Evolutionary conservation across 2,888 invertebrate species (phyloP), one percentile per base, ranked within the genome.

Genomic region (Pegoplata infirma): DNA sequence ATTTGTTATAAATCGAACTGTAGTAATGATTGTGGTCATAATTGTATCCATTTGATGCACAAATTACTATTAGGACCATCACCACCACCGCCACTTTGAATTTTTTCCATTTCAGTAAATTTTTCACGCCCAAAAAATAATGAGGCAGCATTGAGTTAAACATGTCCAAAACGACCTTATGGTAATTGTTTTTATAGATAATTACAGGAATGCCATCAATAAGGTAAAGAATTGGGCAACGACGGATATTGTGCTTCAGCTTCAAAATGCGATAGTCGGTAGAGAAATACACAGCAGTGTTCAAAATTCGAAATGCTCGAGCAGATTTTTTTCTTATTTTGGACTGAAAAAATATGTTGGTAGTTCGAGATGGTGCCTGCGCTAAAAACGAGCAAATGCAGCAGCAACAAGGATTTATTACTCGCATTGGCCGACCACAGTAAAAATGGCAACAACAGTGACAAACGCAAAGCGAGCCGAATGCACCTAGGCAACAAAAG

Each of bases 11-110:
- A 1, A 64, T 19, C n/a, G 72, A 67, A 28, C 51, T 66, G 7
- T 72, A 36, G 32, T 51, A 40, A 17, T 67, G 56, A 8, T 63
- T 47, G 3, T 75, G 55, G 12, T 44, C 40, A 44, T 51, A 28
- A 3, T 61, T 63, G 8, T 8, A 32, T 5, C 55, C 66, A 28
- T 51, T 67, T 21, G 66, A 76, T 21, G 61, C 68, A 71, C 47
- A 69, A 53, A 61, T 63, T 25, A 63, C 66, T 56, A 66, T 66
- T 64, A 59, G 61, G 46, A 66, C 61, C 46, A 68, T 19, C 46
- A 53, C 44, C 2, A 76, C 16, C 3, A 40, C 61, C 19, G 63
- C 44, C 8, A 76, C 46, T 8, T 68, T 59, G 0, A 76, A 5
- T 21, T 28, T 56, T 16, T 46, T 56, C 61, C 63, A 69, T 12